These are phyloP conservation scores for Cremastinae sp. DNA, from an alignment of 2,888 invertebrate genomes.

Conservation along the genomic window DNA sequence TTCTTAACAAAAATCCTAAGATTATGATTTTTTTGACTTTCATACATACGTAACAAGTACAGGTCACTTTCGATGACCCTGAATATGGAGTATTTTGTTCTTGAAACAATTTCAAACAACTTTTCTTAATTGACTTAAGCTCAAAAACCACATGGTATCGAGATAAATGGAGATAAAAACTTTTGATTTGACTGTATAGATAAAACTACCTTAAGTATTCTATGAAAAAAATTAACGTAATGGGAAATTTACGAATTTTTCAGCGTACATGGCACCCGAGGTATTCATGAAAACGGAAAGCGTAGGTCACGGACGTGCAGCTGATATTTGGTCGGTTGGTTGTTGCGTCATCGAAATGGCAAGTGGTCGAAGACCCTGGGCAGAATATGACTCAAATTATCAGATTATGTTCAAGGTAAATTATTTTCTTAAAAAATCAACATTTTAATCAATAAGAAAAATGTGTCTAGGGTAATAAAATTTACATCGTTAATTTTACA, in stretches of 20 bases:
- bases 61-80: background rate
- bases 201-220: background rate
- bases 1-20: too few relatives aligned
- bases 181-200: too few relatives aligned
- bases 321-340: constrained; percentile 97
- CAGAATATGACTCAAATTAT: constrained; percentile 94
- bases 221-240: background rate
- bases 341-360: constrained; percentile 98
- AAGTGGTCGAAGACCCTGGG: constrained; percentile 96
- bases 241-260: constrained; percentile 62
- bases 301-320: constrained; percentile 94
- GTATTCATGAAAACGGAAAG: constrained; percentile 91
- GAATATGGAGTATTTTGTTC: background rate
- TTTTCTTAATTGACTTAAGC: background rate
- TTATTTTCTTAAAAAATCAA: background rate
- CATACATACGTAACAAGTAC: too few relatives aligned
- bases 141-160: too few relatives aligned
- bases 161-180: too few relatives aligned
- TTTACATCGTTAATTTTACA: too few relatives aligned
- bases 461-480: too few relatives aligned
- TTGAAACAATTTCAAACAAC: background rate
- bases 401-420: constrained; percentile 91
- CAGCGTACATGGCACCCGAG: constrained; percentile 98
- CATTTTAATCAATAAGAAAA: too few relatives aligned
- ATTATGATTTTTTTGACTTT: too few relatives aligned